Evolutionary conservation across 2,113 vertebrate species (phyloP).

Genomic region (Galbula dea): DNA sequence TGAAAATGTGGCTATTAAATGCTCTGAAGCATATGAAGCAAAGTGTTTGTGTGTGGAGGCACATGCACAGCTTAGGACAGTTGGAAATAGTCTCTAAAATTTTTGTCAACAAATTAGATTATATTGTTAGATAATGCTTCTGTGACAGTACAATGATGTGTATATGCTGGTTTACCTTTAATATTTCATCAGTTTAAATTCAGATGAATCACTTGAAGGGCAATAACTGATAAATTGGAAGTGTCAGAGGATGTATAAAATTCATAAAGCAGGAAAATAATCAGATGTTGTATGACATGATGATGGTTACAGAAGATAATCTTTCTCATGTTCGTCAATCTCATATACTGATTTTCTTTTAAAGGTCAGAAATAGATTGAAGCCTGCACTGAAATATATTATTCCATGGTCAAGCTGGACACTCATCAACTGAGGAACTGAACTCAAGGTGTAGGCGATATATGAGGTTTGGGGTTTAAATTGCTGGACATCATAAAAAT

Average conservation of each 20-base stretch:
- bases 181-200: neutral
- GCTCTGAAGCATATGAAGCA: neutral
- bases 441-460: neutral
- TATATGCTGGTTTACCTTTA: neutral
- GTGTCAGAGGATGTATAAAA: neutral
- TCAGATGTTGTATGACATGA: neutral
- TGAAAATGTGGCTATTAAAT: neutral
- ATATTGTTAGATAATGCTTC: neutral
- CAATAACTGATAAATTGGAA: neutral
- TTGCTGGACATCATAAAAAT: neutral
- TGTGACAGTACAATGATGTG: neutral
- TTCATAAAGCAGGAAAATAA: constrained; percentile 2
- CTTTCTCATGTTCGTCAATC: neutral
- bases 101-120: neutral
- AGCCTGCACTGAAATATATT: neutral
- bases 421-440: neutral
- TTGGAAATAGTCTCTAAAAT: neutral
- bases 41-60: rapidly evolving
- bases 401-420: neutral
- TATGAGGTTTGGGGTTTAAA: neutral
- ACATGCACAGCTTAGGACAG: rapidly evolving
- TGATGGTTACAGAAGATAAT: neutral
- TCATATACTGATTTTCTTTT: neutral
- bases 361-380: constrained; percentile 21
- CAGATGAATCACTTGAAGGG: neutral